A percentile compares a stretch with the other conserved stretches of the same genome.
Conservation (phyloP, 2,797 vertebrate species). For the Poecilia velifera region DNA sequence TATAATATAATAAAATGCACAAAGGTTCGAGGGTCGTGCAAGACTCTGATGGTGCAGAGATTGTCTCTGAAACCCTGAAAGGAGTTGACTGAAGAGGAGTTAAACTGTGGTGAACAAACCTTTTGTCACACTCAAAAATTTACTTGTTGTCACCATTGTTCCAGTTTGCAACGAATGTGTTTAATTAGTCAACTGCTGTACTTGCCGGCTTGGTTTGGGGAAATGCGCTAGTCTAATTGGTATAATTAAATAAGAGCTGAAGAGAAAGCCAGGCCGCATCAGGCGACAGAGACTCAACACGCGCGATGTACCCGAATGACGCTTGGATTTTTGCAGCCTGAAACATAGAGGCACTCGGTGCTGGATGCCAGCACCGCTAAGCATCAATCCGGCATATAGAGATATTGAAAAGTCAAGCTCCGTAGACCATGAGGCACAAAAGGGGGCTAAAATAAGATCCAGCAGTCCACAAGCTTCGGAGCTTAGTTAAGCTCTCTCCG, state of each 20-base stretch:
- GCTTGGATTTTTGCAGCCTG: slow-evolving; percentile 42
- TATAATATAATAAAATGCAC: not conserved
- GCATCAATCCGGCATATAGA: slow-evolving; percentile 74
- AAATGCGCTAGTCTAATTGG: slow-evolving; percentile 59
- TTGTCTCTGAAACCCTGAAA: slow-evolving; percentile 2
- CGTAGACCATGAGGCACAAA: slow-evolving; percentile 65
- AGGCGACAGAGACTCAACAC: slow-evolving; percentile 49
- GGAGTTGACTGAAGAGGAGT: slow-evolving; percentile 18
- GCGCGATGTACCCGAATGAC: slow-evolving; percentile 30
- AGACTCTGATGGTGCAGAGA: slow-evolving; percentile 12
- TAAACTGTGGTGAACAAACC: slow-evolving; percentile 46
- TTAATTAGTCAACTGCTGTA: slow-evolving; percentile 66
- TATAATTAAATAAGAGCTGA: slow-evolving; percentile 59
- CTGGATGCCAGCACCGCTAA: slow-evolving; percentile 67
- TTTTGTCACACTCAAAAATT: slow-evolving; percentile 50
- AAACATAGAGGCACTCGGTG: slow-evolving; percentile 52
- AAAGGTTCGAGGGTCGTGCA: not conserved
- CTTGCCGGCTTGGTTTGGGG: slow-evolving; percentile 40
- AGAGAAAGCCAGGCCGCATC: slow-evolving; percentile 38
- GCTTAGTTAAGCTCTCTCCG: slow-evolving; percentile 64
- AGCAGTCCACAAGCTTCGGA: slow-evolving; percentile 60
- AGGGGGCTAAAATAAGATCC: slow-evolving; percentile 71
- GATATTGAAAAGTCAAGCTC: slow-evolving; percentile 63
- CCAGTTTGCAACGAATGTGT: slow-evolving; percentile 66
- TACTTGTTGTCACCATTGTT: slow-evolving; percentile 48